A percentile compares a stretch with the other conserved stretches of the same genome.
Conservation (phyloP, 2,113 vertebrate species). For the Cromileptes altivelis region DNA sequence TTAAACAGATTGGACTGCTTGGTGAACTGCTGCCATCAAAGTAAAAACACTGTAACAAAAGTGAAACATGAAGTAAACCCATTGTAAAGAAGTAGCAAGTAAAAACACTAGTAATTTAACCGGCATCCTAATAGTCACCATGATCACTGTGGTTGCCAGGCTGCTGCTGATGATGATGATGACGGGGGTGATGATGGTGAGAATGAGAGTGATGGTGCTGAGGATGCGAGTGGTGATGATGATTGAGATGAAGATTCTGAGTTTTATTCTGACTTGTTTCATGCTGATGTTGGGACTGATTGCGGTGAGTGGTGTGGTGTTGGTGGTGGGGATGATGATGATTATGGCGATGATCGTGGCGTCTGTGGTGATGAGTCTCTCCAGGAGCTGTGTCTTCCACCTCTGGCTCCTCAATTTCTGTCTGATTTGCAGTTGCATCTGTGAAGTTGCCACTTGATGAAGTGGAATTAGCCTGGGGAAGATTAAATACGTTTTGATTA, state of each 20-base stretch:
- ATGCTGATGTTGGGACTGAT: constrained; percentile 6
- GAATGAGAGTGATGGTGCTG: neutral
- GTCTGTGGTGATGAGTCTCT: neutral
- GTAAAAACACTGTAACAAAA: neutral
- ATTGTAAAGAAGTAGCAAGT: neutral
- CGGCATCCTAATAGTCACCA: neutral
- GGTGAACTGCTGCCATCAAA: neutral
- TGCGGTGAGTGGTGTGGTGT: neutral
- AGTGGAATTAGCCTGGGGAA: constrained; percentile 48
- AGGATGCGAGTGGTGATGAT: neutral
- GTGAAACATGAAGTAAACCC: neutral
- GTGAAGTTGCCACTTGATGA: neutral
- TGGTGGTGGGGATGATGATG: constrained; percentile 10
- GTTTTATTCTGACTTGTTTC: constrained; percentile 18
- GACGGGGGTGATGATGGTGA: neutral
- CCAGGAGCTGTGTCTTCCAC: neutral
- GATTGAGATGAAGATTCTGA: neutral
- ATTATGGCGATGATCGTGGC: constrained; percentile 12
- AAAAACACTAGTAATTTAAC: neutral
- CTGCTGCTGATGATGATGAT: neutral
- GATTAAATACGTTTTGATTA: neutral
- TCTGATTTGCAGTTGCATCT: neutral
- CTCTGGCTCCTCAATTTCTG: neutral
- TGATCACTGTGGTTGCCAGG: constrained; percentile 3
- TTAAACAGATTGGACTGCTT: neutral